Conservation (phyloP, 1,140 invertebrate species). For the Dinothrombium tinctorium region DNA sequence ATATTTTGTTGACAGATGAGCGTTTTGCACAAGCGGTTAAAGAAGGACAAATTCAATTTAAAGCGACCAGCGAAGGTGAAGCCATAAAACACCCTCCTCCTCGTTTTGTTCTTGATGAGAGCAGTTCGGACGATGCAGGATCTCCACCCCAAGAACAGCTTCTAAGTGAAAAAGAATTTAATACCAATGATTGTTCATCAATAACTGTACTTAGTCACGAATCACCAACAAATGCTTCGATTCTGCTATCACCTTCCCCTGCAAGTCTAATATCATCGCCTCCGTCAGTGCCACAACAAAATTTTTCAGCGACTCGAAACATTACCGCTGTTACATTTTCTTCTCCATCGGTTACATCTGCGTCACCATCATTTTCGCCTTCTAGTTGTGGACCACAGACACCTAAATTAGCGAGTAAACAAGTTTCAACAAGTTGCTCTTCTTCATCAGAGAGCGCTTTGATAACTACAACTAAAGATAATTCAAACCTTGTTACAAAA, state of each 20-base stretch:
- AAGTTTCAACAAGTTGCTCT: too few relatives aligned
- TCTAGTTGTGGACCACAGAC: too few relatives aligned
- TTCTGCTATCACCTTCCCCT: background rate
- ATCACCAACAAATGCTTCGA: background rate
- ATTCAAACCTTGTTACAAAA: slow-evolving; percentile 22
- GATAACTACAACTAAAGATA: background rate
- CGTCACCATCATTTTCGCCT: too few relatives aligned
- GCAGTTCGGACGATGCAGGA: slow-evolving; percentile 33
- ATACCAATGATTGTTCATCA: background rate
- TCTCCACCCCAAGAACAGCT: slow-evolving; percentile 19
- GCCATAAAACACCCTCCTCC: slow-evolving; percentile 54
- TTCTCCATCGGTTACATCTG: background rate
- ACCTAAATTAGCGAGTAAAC: too few relatives aligned
- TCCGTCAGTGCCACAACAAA: too few relatives aligned
- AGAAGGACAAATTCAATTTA: slow-evolving; percentile 71
- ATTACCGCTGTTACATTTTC: background rate
- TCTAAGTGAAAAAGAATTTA: too few relatives aligned
- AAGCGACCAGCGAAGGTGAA: slow-evolving; percentile 65
- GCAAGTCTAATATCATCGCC: background rate
- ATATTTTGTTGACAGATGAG: slow-evolving; percentile 81
- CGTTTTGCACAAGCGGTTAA: slow-evolving; percentile 73
- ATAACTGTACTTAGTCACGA: background rate
- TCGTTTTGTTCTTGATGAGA: slow-evolving; percentile 58
- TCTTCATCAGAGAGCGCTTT: background rate
- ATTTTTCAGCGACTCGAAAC: background rate